phyloP scores from a whole-genome alignment of 53 echinoderm and acorn worm species.

The Hippasteria phrygiana region DNA sequence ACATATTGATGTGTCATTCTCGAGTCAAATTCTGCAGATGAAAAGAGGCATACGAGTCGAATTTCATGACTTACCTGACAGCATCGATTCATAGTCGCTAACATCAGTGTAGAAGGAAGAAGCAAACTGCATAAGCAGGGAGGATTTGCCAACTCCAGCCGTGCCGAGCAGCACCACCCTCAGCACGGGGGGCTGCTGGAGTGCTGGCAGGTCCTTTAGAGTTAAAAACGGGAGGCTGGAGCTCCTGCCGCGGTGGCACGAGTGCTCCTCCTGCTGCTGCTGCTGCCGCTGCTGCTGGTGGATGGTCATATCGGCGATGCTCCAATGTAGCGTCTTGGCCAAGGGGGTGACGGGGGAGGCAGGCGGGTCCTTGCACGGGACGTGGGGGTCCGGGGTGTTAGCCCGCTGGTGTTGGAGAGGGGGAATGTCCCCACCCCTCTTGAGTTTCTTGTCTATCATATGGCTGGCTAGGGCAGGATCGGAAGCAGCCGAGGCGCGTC shows the following conservation, averaged over 20 bases:
- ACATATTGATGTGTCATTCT: not conserved
- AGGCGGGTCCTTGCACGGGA: slow-evolving; percentile 51
- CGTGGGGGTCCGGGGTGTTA: slow-evolving; percentile 41
- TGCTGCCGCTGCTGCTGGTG: slow-evolving; percentile 58
- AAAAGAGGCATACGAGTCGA: not conserved
- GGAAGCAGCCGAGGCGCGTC: slow-evolving; percentile 51
- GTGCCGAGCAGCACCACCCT: slow-evolving; percentile 86
- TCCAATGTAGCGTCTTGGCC: slow-evolving; percentile 71
- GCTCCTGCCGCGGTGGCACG: slow-evolving; percentile 77
- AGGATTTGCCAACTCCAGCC: slow-evolving; percentile 91
- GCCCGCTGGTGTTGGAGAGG: slow-evolving; percentile 37
- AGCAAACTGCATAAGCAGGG: slow-evolving; percentile 86
- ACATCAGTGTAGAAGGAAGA: slow-evolving; percentile 74
- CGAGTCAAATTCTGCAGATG: not conserved
- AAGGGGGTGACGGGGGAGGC: slow-evolving; percentile 45
- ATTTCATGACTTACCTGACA: slow-evolving; percentile 74
- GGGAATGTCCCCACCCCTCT: not conserved
- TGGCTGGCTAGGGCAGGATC: slow-evolving; percentile 42
- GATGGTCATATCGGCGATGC: slow-evolving; percentile 74
- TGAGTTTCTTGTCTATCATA: slow-evolving; percentile 42
- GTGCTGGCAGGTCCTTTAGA: slow-evolving; percentile 75
- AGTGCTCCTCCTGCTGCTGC: slow-evolving; percentile 57
- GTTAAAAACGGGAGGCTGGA: slow-evolving; percentile 89
- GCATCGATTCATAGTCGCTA: slow-evolving; percentile 86
- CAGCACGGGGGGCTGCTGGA: slow-evolving; percentile 60